Percentiles rank a stretch among this genome's conserved stretches.
phyloP scores from a whole-genome alignment of 2,888 invertebrate species.

The Athetis lepigone region DNA sequence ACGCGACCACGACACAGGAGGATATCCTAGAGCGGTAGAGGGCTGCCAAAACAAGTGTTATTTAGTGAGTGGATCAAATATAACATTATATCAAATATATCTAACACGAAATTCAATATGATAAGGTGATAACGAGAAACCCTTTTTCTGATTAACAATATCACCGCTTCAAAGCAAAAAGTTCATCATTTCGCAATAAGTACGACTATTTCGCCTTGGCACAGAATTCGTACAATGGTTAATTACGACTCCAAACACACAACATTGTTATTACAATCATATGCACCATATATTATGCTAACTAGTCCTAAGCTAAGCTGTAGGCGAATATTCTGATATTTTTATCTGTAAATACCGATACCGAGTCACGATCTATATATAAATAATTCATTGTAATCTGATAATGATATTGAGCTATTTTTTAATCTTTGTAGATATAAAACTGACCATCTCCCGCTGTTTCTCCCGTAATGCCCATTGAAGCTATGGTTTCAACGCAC shows the following conservation, averaged over 20 bases:
- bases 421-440: no score
- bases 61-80: no score
- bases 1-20: no score
- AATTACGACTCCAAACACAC: slow-evolving; percentile 67
- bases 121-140: no score
- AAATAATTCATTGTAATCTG: slow-evolving; percentile 15
- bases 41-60: no score
- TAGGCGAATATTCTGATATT: slow-evolving; percentile 9
- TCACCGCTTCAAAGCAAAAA: slow-evolving; percentile 43
- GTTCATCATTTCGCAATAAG: slow-evolving; percentile 64
- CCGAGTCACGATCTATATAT: slow-evolving; percentile 16
- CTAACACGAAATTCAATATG: no score
- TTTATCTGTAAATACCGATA: slow-evolving; percentile 6
- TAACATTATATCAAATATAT: no score
- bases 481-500: no score
- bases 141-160: slow-evolving; percentile 31
- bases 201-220: slow-evolving; percentile 71
- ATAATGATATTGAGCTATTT: slow-evolving; percentile 7
- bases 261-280: slow-evolving; percentile 65
- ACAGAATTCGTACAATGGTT: slow-evolving; percentile 76
- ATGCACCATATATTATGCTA: slow-evolving; percentile 52
- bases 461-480: no score
- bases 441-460: no score
- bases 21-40: no score
- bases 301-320: slow-evolving; percentile 19